Percentiles rank a stretch among this genome's conserved stretches.
phyloP scores from a whole-genome alignment of 2,888 invertebrate genomes.

The Sepioteuthis lessoniana region DNA sequence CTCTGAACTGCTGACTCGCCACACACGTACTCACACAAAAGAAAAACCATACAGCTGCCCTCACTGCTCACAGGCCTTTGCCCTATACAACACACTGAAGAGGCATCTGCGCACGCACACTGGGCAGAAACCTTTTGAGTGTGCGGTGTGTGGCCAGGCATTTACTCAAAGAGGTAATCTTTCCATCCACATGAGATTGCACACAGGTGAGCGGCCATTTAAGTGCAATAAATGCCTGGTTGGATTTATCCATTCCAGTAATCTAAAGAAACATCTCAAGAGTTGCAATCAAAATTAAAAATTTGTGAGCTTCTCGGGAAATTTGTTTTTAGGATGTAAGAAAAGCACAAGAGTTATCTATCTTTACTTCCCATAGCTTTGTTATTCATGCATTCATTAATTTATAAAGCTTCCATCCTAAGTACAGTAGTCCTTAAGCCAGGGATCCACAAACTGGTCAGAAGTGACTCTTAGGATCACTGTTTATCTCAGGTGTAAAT shows the following conservation, averaged over 20 bases:
- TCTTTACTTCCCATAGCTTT: too few species aligned
- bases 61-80: background rate
- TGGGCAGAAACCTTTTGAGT: background rate
- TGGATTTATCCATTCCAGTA: background rate
- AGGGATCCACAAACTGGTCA: too few species aligned
- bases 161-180: background rate
- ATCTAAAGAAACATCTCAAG: background rate
- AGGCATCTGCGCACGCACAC: background rate
- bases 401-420: too few species aligned
- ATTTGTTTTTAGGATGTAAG: background rate
- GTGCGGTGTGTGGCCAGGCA: background rate
- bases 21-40: background rate
- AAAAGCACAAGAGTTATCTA: background rate
- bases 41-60: background rate
- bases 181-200: background rate
- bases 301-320: background rate
- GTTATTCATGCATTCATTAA: too few species aligned
- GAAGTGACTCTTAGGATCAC: too few species aligned
- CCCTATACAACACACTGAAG: background rate
- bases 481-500: too few species aligned
- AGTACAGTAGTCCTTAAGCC: too few species aligned
- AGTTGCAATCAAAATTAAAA: background rate
- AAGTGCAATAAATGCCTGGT: background rate
- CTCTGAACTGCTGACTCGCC: background rate
- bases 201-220: background rate